These are phyloP conservation scores for Typhlomys cinereus DNA, from an alignment of 2,113 vertebrate species.

Conservation along the genomic window DNA sequence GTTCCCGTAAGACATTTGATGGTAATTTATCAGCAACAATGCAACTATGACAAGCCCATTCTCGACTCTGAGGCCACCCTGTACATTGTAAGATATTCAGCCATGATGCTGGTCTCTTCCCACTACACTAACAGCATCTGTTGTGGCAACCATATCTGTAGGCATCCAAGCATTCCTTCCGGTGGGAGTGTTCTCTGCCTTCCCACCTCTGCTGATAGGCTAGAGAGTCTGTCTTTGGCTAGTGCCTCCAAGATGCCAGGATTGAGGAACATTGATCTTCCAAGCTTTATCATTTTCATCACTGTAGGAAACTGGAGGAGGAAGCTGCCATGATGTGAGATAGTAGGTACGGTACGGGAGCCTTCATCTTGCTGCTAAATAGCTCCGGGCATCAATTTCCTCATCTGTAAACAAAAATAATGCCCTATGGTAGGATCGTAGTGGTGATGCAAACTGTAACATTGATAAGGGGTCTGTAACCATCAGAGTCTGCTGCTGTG, in stretches of 20 bases:
- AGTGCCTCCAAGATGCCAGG: background rate
- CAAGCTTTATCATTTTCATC: background rate
- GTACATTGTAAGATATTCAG: background rate
- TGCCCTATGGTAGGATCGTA: background rate
- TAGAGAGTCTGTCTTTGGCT: background rate
- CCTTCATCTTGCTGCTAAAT: background rate
- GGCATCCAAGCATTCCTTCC: background rate
- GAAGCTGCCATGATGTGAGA: background rate
- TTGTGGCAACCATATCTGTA: background rate
- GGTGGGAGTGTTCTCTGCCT: rapidly evolving
- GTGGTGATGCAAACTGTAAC: background rate
- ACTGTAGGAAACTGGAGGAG: background rate
- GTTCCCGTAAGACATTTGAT: too few species aligned
- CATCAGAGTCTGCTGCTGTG: too few species aligned
- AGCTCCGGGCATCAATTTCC: background rate
- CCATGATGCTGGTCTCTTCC: background rate
- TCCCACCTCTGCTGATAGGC: too few species aligned
- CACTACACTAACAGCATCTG: background rate
- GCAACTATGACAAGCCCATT: too few species aligned
- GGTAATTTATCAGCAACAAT: too few species aligned
- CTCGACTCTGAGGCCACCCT: background rate
- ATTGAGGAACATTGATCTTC: background rate
- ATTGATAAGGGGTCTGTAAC: background rate
- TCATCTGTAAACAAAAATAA: background rate
- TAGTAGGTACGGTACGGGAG: background rate